Evolutionary conservation across 2,888 invertebrate genomes (phyloP).

Genomic region (Apamea anceps): DNA sequence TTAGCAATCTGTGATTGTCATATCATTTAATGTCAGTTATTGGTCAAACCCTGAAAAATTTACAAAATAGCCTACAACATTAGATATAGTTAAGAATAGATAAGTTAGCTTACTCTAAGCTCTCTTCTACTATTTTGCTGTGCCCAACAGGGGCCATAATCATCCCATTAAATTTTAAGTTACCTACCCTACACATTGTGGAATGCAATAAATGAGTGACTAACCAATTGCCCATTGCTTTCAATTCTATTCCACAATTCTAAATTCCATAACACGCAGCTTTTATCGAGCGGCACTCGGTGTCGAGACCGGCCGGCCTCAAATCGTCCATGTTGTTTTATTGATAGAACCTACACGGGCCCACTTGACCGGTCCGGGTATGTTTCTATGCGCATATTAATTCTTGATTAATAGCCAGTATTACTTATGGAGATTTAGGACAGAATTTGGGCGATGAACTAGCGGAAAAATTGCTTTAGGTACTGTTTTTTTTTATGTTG

Average conservation of each 20-base stretch:
- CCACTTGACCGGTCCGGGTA: conserved; percentile 41
- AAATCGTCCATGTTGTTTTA: conserved; percentile 76
- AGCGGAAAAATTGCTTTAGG: background rate
- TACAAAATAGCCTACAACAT: background rate
- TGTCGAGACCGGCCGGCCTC: conserved; percentile 67
- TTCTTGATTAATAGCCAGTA: conserved; percentile 36
- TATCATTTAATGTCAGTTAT: too few species aligned
- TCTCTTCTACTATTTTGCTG: background rate
- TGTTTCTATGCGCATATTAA: conserved; percentile 46
- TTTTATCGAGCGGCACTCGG: conserved; percentile 70
- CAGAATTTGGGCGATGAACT: background rate
- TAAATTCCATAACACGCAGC: conserved; percentile 52
- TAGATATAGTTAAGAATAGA: background rate
- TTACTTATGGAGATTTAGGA: conserved; percentile 8
- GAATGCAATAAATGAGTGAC: background rate
- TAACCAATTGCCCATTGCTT: too few species aligned
- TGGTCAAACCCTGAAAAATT: background rate
- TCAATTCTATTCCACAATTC: conserved; percentile 59
- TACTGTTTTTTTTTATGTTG: background rate
- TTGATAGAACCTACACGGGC: conserved; percentile 65
- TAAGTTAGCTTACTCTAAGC: background rate
- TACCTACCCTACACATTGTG: background rate
- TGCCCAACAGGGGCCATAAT: background rate
- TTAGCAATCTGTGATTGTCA: background rate
- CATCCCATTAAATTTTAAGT: background rate